Evolutionary conservation across 1,140 invertebrate species (phyloP).

Genomic region (Dendrolimus kikuchii): DNA sequence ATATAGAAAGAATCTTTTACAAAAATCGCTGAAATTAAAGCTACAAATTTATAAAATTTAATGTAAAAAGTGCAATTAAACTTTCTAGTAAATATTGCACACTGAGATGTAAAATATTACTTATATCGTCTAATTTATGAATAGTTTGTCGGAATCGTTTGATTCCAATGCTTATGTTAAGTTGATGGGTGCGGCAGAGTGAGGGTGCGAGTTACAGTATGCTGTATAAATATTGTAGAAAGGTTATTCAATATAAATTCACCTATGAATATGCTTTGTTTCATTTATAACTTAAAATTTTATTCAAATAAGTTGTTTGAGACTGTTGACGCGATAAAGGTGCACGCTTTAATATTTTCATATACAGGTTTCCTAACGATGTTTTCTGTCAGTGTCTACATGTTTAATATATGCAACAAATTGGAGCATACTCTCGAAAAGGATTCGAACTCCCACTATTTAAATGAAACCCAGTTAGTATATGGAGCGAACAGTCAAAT

Average conservation of each 20-base stretch:
- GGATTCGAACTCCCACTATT: too few relatives aligned
- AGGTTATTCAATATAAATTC: slow-evolving; percentile 65
- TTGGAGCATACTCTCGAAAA: too few relatives aligned
- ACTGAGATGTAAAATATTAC: slow-evolving; percentile 14
- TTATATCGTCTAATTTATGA: slow-evolving; percentile 6
- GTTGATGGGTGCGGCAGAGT: slow-evolving; percentile 15
- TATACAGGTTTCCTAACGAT: too few relatives aligned
- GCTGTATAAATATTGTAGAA: slow-evolving; percentile 66
- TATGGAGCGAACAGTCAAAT: too few relatives aligned
- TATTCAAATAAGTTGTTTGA: background rate
- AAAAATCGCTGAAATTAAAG: too few relatives aligned
- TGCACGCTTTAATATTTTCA: too few relatives aligned
- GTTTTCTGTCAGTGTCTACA: too few relatives aligned
- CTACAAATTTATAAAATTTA: background rate
- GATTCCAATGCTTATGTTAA: background rate
- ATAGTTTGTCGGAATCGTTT: too few relatives aligned
- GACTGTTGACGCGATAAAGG: too few relatives aligned
- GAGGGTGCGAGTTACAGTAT: slow-evolving; percentile 34
- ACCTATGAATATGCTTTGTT: slow-evolving; percentile 30
- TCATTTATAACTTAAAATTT: slow-evolving; percentile 17
- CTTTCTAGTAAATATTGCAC: slow-evolving; percentile 15
- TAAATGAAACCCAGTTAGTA: too few relatives aligned
- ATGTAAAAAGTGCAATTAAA: slow-evolving; percentile 15
- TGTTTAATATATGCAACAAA: too few relatives aligned
- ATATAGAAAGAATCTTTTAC: too few relatives aligned